Conservation (phyloP, 2,888 invertebrate genomes). For the Hydrotaea diabolus region DNA sequence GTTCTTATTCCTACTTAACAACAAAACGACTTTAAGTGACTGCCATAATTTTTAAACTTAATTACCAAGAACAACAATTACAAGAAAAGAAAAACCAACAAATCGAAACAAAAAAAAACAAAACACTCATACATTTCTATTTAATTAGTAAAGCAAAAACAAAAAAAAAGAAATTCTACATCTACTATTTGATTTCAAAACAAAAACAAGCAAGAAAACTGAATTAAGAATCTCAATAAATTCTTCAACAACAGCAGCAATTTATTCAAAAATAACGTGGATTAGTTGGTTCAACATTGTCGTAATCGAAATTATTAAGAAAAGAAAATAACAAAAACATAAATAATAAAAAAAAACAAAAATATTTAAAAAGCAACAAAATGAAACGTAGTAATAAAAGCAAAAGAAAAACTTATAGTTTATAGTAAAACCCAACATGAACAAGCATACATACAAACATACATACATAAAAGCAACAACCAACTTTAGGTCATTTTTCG, state of each 20-base stretch:
- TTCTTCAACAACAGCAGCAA: slow-evolving; percentile 53
- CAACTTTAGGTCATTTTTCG: slow-evolving; percentile 59
- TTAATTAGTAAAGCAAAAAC: slow-evolving; percentile 38
- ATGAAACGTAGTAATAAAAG: slow-evolving; percentile 57
- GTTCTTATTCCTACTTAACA: slow-evolving; percentile 58
- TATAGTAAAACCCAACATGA: slow-evolving; percentile 49
- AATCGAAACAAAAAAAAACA: slow-evolving; percentile 38
- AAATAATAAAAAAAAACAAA: slow-evolving; percentile 39
- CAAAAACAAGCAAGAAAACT: slow-evolving; percentile 12
- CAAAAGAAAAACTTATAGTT: slow-evolving; percentile 49
- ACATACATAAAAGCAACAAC: neutral
- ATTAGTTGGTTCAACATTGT: slow-evolving; percentile 73
- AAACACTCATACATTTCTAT: slow-evolving; percentile 51
- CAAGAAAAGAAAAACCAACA: slow-evolving; percentile 34
- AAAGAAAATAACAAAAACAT: slow-evolving; percentile 40
- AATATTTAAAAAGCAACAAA: slow-evolving; percentile 40
- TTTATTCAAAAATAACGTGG: slow-evolving; percentile 61
- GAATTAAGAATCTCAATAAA: slow-evolving; percentile 59
- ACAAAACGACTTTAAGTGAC: slow-evolving; percentile 62
- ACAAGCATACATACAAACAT: slow-evolving; percentile 21
- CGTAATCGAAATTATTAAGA: slow-evolving; percentile 70
- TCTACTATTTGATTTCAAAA: slow-evolving; percentile 33
- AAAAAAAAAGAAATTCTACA: slow-evolving; percentile 27
- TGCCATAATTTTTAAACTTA: slow-evolving; percentile 64
- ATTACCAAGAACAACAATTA: slow-evolving; percentile 44